Evolutionary conservation across 2,888 invertebrate genomes (phyloP).

Genomic region (Platypus cylindrus): DNA sequence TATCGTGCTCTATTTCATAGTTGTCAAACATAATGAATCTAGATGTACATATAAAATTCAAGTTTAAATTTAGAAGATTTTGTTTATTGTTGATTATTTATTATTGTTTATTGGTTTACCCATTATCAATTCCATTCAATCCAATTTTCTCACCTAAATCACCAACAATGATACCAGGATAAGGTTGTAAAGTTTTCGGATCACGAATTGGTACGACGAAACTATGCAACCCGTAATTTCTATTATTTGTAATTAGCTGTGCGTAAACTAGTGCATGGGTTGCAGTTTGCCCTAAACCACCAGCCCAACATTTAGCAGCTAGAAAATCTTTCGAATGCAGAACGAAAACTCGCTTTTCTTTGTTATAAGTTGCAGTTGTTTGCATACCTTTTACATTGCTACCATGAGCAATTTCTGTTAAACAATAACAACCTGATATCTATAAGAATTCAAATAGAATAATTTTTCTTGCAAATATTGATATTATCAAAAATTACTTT

Average conservation of each 20-base stretch:
- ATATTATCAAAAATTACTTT: constrained; percentile 22
- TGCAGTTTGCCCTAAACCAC: constrained; percentile 64
- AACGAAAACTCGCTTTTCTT: constrained; percentile 56
- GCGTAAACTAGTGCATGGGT: constrained; percentile 72
- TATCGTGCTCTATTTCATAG: constrained; percentile 66
- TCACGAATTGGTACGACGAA: constrained; percentile 82
- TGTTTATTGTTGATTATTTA: constrained; percentile 26
- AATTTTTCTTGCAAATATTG: constrained; percentile 2
- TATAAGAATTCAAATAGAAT: constrained; percentile 21
- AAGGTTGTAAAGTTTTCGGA: constrained; percentile 54
- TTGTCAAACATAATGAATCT: constrained; percentile 67
- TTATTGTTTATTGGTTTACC: constrained; percentile 52
- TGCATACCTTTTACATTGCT: constrained; percentile 81
- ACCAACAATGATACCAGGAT: constrained; percentile 72
- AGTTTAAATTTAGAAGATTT: constrained; percentile 1
- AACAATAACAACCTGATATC: constrained; percentile 62
- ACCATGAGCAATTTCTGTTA: constrained; percentile 86
- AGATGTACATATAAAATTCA: constrained; percentile 2
- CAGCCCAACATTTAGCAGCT: constrained; percentile 77
- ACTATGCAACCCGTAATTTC: constrained; percentile 72
- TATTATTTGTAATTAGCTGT: constrained; percentile 66
- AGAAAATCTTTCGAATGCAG: constrained; percentile 65
- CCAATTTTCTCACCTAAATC: constrained; percentile 90
- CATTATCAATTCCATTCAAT: constrained; percentile 87
- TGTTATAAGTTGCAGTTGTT: constrained; percentile 72